Conservation (phyloP, 2,888 invertebrate species). For the Microctonus hyperodae region DNA sequence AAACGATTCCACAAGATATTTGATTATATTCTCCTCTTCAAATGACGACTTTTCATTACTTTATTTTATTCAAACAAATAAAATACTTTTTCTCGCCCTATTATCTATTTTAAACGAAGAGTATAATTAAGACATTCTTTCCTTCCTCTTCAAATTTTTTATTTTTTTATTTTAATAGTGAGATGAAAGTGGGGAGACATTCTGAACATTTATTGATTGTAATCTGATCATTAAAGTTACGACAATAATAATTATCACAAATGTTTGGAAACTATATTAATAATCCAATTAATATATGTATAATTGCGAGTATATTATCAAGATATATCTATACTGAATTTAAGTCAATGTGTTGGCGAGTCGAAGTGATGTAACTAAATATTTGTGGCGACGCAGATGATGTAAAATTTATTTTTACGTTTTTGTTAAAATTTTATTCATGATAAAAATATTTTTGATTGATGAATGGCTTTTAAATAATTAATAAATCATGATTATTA, state of each 20-base stretch:
- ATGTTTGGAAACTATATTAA: conserved; percentile 5
- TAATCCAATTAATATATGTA: background rate
- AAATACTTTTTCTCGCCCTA: background rate
- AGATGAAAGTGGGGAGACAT: background rate
- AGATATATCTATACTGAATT: background rate
- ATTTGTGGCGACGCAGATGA: conserved; percentile 1
- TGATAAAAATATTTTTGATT: no score
- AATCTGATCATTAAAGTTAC: background rate
- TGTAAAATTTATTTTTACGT: background rate
- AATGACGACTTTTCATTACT: conserved; percentile 8
- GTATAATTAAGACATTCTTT: background rate
- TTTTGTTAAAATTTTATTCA: no score
- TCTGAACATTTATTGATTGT: background rate
- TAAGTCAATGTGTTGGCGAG: background rate
- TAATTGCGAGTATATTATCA: background rate
- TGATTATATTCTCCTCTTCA: background rate
- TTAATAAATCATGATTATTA: no score
- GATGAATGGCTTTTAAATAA: no score
- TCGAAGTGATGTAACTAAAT: background rate
- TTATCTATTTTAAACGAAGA: background rate
- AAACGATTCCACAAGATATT: conserved; percentile 4
- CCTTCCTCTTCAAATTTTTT: background rate
- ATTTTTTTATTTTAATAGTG: background rate
- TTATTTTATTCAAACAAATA: conserved; percentile 1
- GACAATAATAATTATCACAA: background rate